Evolutionary conservation across 1,140 invertebrate species (phyloP).

Genomic region (Cyclargus thomasi): DNA sequence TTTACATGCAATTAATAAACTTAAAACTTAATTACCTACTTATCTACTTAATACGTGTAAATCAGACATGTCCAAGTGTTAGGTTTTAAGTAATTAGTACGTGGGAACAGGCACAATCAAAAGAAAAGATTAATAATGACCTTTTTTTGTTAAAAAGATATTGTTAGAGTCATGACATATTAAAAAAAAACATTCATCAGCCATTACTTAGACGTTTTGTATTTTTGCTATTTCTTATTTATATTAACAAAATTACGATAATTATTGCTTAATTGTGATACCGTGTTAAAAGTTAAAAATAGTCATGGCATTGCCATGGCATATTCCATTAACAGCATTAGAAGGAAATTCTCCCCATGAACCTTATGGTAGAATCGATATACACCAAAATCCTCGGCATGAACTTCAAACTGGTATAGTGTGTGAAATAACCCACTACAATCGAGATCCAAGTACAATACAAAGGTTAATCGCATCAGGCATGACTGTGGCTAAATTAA

Average conservation of each 20-base stretch:
- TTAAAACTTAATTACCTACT: no score
- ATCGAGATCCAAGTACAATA: constrained; percentile 53
- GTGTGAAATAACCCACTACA: constrained; percentile 60
- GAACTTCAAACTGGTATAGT: constrained; percentile 66
- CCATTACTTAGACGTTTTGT: background rate
- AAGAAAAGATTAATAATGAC: no score
- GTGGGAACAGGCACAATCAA: no score
- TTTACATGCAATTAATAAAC: no score
- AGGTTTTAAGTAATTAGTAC: no score
- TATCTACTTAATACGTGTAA: no score
- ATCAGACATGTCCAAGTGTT: no score
- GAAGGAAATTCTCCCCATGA: constrained; percentile 45
- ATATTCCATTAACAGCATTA: constrained; percentile 56
- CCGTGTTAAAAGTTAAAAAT: background rate
- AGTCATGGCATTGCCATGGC: constrained; percentile 61
- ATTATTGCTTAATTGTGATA: background rate
- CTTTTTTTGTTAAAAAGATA: no score
- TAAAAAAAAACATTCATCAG: no score
- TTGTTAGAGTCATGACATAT: no score
- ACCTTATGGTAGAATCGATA: constrained; percentile 55
- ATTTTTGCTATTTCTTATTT: constrained; percentile 4
- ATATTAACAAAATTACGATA: background rate
- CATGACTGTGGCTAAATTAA: constrained; percentile 63
- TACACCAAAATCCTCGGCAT: constrained; percentile 58
- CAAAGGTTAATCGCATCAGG: constrained; percentile 63